Evolutionary conservation across 2,888 invertebrate genomes (phyloP).

Genomic region (Ochlodes sylvanus): DNA sequence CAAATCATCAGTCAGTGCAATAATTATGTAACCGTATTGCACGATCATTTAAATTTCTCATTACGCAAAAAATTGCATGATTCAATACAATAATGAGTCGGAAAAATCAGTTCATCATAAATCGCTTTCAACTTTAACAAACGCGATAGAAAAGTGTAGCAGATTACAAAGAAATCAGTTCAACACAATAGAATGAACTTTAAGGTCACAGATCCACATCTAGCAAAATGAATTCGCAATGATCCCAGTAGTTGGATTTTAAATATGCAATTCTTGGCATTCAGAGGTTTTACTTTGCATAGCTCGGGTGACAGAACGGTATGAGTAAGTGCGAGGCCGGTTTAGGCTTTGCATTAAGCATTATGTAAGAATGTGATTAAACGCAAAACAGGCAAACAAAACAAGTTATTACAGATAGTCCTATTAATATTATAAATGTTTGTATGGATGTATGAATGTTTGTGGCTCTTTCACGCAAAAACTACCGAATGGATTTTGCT

Average conservation of each 20-base stretch:
- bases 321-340: not conserved
- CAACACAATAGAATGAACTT: conserved; percentile 12
- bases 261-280: conserved; percentile 28
- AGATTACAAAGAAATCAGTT: conserved; percentile 22
- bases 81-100: not conserved
- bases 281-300: conserved; percentile 19
- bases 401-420: too few relatives aligned
- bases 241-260: conserved; percentile 28
- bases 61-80: not conserved
- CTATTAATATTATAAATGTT: too few relatives aligned
- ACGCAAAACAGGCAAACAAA: too few relatives aligned
- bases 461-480: too few relatives aligned
- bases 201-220: conserved; percentile 21
- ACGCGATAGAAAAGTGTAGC: conserved; percentile 15
- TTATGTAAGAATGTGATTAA: too few relatives aligned
- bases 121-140: conserved; percentile 13
- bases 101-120: conserved; percentile 11
- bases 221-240: conserved; percentile 30
- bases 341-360: not conserved
- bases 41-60: not conserved
- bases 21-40: too few relatives aligned
- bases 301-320: not conserved
- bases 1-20: too few relatives aligned
- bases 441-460: too few relatives aligned
- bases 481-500: too few relatives aligned